A percentile compares a stretch with the other conserved stretches of the same genome.
phyloP scores from a whole-genome alignment of 1,140 invertebrate species.

The Orchesella cincta region DNA sequence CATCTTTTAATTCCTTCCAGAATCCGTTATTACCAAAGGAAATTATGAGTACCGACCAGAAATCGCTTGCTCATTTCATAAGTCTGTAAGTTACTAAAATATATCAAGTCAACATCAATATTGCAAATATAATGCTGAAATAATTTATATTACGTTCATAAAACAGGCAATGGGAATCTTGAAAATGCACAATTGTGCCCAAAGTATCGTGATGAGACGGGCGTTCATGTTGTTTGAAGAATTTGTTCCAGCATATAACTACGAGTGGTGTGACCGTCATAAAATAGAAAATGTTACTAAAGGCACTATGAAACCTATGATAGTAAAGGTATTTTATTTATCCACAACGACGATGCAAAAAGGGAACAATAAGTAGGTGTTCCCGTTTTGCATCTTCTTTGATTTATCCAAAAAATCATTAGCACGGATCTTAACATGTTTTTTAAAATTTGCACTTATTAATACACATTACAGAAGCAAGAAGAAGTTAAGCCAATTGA shows the following conservation, averaged over 20 bases:
- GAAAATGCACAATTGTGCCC: slow-evolving; percentile 45
- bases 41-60: slow-evolving; percentile 40
- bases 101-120: too few relatives aligned
- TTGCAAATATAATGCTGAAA: too few relatives aligned
- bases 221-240: slow-evolving; percentile 43
- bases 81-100: slow-evolving; percentile 21
- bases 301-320: background rate
- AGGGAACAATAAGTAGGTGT: too few relatives aligned
- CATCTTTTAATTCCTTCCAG: background rate
- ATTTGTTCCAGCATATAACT: slow-evolving; percentile 19
- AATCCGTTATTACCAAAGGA: slow-evolving; percentile 16
- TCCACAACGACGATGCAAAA: too few relatives aligned
- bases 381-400: too few relatives aligned
- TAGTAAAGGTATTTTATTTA: background rate
- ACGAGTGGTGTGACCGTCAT: background rate
- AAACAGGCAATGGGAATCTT: too few relatives aligned
- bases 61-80: slow-evolving; percentile 44
- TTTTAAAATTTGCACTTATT: too few relatives aligned
- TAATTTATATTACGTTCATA: too few relatives aligned
- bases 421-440: too few relatives aligned
- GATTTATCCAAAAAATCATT: too few relatives aligned
- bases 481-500: too few relatives aligned
- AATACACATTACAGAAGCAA: too few relatives aligned
- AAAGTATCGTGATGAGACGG: slow-evolving; percentile 39
- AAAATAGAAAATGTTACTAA: background rate